Base-by-base conservation (phyloP, 2,797 vertebrate genomes). In the Crenichthys baileyi region DNA sequence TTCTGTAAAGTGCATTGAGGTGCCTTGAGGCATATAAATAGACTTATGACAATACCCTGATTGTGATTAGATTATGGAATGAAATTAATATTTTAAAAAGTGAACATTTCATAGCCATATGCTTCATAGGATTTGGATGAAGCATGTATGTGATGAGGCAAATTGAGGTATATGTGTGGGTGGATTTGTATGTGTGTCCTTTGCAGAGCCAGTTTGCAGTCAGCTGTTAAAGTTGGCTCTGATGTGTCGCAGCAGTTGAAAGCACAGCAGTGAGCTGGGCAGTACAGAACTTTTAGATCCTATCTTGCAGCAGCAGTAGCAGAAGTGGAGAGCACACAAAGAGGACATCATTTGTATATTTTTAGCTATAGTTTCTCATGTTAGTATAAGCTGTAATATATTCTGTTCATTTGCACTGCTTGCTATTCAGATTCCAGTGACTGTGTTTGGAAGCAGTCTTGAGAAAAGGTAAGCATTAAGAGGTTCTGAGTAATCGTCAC, bases 221-320 rank as follows among this genome's bases (percentile, higher is more conserved):
- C 90, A 95, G 94, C 91, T 91, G 91, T 91, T 87, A 92, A 85
- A 87, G 80, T 82, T 83, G 77, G 86, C 85, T 89, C 78, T 61
- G 88, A 77, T 84, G 81, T 82, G 73, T 83, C 13, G 46, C 65
- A 86, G 83, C 82, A 78, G 74, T 79, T 60, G 71, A 80, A 78
- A 81, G 76, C 80, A 55, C 80, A 78, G 78, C 77, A 76, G 81
- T 16, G 31, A 51, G 76, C n/a, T 29, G 79, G 56, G 15, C 75
- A 53, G 78, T 61, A 71, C 73, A 79, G 79, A 79, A 67, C 79
- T 87, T 76, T 70, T 76, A 78, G 75, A 71, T 85, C 77, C 31
- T 44, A 39, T n/a, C 39, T 65, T 73, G 63, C 77, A 73, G 82
- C 76, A 84, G 80, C 80, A 85, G 73, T 72, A 76, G 73, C 22